Base-by-base conservation (phyloP, 2,113 vertebrate genomes). In the Gnathochromis pfefferi region DNA sequence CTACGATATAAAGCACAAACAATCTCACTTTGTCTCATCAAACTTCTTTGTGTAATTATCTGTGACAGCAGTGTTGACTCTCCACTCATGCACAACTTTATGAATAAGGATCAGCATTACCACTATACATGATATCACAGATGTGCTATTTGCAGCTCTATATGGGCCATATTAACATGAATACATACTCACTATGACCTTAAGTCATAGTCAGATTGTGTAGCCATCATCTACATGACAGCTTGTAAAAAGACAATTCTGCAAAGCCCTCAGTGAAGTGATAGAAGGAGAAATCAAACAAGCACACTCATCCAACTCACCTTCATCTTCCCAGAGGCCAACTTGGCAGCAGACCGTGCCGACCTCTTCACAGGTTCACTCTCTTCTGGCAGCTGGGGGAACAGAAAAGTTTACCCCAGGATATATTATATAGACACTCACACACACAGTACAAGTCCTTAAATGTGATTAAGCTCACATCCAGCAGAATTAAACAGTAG, bases 321-420 rank as follows among this genome's bases (percentile, higher is more conserved):
- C 96, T 96, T 96, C 88, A 96, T 95, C 93, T 94, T 96, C 84
- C 94, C 90, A 57, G 93, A 91, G 88, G 96, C 96, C n/a, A 82
- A 87, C 47, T 91, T 91, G 81, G 96, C 96, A 86, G 95, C 94
- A 1, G 94, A 90, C 63, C 96, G 96, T 4, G 87, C 90, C 63
- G 94, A 94, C 93, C 94, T 96, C 85, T 87, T 96, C 80, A 86
- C 91, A 21, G 93, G 91, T 89, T 89, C 31, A 6, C 12, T 83
- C 83, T 93, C 91, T 26, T 89, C 93, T n/a, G 92, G 85, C 84
- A 92, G 91, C 96, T 96, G 94, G 33, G 83, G 89, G 91, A 92
- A 85, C 84, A 93, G 54, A 89, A 88, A 40, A 83, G n/a, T 54
- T 84, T 82, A 49, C 35, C 31, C 88, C 35, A 92, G 86, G 86